These are phyloP conservation scores for Loris lydekkerianus DNA, from an alignment of 2,797 vertebrate species.

Conservation along the genomic window DNA sequence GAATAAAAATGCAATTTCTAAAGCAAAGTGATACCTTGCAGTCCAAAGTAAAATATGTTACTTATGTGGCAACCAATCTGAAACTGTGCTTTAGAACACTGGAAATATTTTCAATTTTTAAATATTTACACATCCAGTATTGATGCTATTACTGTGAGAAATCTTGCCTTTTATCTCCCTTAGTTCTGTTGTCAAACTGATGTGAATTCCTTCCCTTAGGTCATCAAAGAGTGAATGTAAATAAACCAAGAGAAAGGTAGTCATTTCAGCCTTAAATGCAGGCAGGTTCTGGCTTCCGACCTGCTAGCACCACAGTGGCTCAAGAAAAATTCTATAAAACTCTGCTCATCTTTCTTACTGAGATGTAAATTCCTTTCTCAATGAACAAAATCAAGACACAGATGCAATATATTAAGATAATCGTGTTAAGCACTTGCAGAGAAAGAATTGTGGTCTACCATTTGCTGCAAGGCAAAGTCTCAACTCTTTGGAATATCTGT, in stretches of 20 bases:
- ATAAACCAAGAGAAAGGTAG: slow-evolving; percentile 66
- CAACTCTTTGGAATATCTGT: background rate
- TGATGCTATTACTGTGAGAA: slow-evolving; percentile 25
- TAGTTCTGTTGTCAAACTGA: slow-evolving; percentile 39
- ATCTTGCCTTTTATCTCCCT: background rate
- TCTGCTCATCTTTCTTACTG: background rate
- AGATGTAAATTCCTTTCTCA: background rate
- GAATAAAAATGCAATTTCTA: background rate
- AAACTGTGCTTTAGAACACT: slow-evolving; percentile 57
- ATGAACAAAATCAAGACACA: background rate
- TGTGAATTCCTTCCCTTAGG: slow-evolving; percentile 64
- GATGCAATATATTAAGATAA: background rate
- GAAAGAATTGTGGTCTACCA: background rate
- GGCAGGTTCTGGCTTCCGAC: background rate
- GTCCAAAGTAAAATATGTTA: slow-evolving; percentile 5
- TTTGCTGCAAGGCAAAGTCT: background rate
- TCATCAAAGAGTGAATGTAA: slow-evolving; percentile 59
- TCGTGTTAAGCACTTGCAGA: background rate
- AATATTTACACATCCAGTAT: slow-evolving; percentile 56
- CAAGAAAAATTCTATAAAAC: background rate
- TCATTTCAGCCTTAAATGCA: background rate
- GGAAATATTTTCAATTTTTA: slow-evolving; percentile 39
- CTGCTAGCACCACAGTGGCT: background rate
- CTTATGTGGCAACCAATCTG: slow-evolving; percentile 43
- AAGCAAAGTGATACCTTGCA: background rate